These are phyloP conservation scores for Baryphthengus martii DNA, from an alignment of 2,113 vertebrate species.

Conservation along the genomic window DNA sequence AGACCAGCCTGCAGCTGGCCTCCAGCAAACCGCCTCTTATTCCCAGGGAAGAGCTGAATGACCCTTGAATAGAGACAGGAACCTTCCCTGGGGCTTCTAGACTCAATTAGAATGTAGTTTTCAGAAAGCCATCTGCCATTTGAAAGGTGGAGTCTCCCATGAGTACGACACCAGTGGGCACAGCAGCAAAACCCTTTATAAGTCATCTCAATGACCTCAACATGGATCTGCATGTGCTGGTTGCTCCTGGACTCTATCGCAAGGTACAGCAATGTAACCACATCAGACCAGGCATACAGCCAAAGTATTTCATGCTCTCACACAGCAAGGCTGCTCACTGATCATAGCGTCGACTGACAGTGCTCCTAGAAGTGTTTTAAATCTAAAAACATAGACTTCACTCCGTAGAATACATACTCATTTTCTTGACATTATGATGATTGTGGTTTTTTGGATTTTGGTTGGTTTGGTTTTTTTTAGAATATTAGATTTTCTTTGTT, in stretches of 20 bases:
- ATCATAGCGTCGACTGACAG: not conserved
- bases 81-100: not conserved
- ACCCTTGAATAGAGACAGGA: not conserved
- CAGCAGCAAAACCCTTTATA: conserved; percentile 73
- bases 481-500: not conserved
- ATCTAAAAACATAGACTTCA: not conserved
- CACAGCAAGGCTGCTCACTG: not conserved
- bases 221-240: conserved; percentile 71
- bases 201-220: conserved; percentile 75
- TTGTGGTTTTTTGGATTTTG: too few relatives aligned
- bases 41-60: not conserved
- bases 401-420: not conserved
- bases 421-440: not conserved
- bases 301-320: not conserved
- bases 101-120: not conserved
- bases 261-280: conserved; percentile 48
- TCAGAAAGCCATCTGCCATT: not conserved
- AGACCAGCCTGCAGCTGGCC: not conserved
- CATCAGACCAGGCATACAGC: too few relatives aligned
- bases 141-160: conserved; percentile 74
- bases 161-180: conserved; percentile 71
- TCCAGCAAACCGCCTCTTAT: not conserved
- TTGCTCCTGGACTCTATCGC: conserved; percentile 75
- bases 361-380: not conserved
- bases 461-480: too few relatives aligned